Conservation (phyloP, 1,140 invertebrate species). For the Phortica variegata region DNA sequence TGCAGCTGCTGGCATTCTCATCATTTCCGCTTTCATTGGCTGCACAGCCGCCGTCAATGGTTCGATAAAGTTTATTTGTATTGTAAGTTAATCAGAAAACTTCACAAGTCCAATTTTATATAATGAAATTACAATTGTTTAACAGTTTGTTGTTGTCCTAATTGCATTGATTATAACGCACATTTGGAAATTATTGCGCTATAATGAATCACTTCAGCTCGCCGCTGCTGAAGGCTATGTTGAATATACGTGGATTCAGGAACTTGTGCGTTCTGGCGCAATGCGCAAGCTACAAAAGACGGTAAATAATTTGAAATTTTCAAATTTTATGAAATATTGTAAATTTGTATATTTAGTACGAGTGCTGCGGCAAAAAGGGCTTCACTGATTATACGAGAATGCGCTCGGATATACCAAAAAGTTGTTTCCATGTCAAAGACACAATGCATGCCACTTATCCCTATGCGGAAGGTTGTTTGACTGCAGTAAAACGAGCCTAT, state of each 20-base stretch:
- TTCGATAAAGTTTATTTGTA: conserved; percentile 41
- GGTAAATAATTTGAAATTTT: conserved; percentile 24
- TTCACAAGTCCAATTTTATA: background rate
- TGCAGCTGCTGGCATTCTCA: conserved; percentile 24
- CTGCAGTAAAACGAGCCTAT: conserved; percentile 32
- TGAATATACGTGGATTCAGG: conserved; percentile 38
- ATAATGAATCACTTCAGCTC: conserved; percentile 34
- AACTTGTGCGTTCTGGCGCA: conserved; percentile 32
- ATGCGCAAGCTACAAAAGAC: conserved; percentile 36
- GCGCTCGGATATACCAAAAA: conserved; percentile 31
- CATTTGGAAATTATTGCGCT: conserved; percentile 37
- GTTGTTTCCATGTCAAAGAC: conserved; percentile 36
- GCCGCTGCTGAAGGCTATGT: conserved; percentile 33
- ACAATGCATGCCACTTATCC: conserved; percentile 37
- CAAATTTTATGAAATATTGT: no score
- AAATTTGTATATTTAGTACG: conserved; percentile 21
- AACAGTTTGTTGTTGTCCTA: conserved; percentile 37
- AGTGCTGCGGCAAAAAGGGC: conserved; percentile 40
- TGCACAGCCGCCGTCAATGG: conserved; percentile 41
- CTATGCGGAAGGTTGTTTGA: conserved; percentile 41
- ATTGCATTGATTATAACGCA: conserved; percentile 30
- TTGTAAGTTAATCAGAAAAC: conserved; percentile 23
- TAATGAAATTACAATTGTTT: background rate
- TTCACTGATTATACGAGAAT: conserved; percentile 30
- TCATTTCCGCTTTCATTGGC: conserved; percentile 37